Evolutionary conservation across 2,797 vertebrate species (phyloP).

Genomic region (Botia almorhae): DNA sequence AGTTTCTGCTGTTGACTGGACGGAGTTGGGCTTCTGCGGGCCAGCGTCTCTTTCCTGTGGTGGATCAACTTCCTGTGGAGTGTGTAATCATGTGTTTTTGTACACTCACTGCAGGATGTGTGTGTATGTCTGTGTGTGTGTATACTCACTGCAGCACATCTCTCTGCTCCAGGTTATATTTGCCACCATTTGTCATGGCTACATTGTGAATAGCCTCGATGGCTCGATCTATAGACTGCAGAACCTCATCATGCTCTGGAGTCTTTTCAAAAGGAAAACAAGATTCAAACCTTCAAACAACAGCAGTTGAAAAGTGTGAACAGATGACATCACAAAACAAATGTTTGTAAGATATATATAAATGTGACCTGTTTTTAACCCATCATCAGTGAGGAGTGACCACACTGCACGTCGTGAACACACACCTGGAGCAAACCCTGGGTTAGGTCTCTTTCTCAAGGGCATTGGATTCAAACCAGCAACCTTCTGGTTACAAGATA

Average conservation of each 20-base stretch:
- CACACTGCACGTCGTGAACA: too few relatives aligned
- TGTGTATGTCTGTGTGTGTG: not conserved
- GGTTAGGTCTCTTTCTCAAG: too few relatives aligned
- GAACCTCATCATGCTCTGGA: slow-evolving; percentile 93
- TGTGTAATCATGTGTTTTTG: not conserved
- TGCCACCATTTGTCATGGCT: slow-evolving; percentile 94
- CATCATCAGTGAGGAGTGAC: too few relatives aligned
- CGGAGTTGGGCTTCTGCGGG: slow-evolving; percentile 84
- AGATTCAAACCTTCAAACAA: too few relatives aligned
- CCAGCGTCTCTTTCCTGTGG: slow-evolving; percentile 94
- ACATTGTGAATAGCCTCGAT: slow-evolving; percentile 97
- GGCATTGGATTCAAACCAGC: too few relatives aligned
- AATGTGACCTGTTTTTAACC: too few relatives aligned
- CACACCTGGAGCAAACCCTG: too few relatives aligned
- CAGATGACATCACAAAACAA: too few relatives aligned
- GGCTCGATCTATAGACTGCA: slow-evolving; percentile 95
- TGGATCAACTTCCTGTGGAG: slow-evolving; percentile 91
- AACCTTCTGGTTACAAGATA: too few relatives aligned
- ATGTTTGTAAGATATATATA: too few relatives aligned
- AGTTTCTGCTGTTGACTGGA: slow-evolving; percentile 77
- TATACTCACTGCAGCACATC: slow-evolving; percentile 94
- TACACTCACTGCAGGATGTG: not conserved
- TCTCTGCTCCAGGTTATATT: slow-evolving; percentile 97
- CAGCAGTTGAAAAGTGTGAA: too few relatives aligned
- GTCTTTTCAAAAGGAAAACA: slow-evolving; percentile 57